Evolutionary conservation across 2,113 vertebrate species (phyloP).

Genomic region (Fulmarus glacialis): DNA sequence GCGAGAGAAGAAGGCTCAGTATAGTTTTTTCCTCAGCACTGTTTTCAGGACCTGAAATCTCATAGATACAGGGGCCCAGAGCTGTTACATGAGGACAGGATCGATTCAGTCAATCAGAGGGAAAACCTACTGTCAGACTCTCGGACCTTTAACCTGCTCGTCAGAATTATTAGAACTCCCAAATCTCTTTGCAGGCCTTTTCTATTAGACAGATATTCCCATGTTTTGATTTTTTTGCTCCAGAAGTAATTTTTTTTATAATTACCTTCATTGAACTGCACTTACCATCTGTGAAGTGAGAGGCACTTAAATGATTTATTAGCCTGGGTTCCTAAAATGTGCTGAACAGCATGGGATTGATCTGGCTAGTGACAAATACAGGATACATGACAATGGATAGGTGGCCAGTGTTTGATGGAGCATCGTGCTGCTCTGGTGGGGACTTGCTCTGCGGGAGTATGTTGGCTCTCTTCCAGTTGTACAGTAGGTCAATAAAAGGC

Average conservation of each 20-base stretch:
- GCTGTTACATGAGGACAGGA: slow-evolving; percentile 50
- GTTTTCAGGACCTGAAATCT: slow-evolving; percentile 41
- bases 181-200: slow-evolving; percentile 73
- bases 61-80: neutral
- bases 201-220: slow-evolving; percentile 75
- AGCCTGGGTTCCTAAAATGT: slow-evolving; percentile 59
- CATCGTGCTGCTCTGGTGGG: neutral
- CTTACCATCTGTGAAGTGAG: slow-evolving; percentile 72
- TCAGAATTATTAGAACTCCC: slow-evolving; percentile 76
- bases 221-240: slow-evolving; percentile 79
- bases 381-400: slow-evolving; percentile 22
- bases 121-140: slow-evolving; percentile 70
- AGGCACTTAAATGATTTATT: slow-evolving; percentile 76
- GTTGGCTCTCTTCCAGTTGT: slow-evolving; percentile 30
- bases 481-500: slow-evolving; percentile 27
- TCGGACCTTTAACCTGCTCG: slow-evolving; percentile 74
- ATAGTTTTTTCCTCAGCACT: neutral
- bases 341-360: slow-evolving; percentile 63
- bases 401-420: slow-evolving; percentile 50
- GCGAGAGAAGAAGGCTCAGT: neutral
- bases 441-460: neutral
- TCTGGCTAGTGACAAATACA: slow-evolving; percentile 61
- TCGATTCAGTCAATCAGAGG: slow-evolving; percentile 76
- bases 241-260: slow-evolving; percentile 81
- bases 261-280: slow-evolving; percentile 81